Evolutionary conservation across 2,113 vertebrate species (phyloP), one percentile per base, ranked within the genome.

Genomic region (Craseonycteris thonglongyai): DNA sequence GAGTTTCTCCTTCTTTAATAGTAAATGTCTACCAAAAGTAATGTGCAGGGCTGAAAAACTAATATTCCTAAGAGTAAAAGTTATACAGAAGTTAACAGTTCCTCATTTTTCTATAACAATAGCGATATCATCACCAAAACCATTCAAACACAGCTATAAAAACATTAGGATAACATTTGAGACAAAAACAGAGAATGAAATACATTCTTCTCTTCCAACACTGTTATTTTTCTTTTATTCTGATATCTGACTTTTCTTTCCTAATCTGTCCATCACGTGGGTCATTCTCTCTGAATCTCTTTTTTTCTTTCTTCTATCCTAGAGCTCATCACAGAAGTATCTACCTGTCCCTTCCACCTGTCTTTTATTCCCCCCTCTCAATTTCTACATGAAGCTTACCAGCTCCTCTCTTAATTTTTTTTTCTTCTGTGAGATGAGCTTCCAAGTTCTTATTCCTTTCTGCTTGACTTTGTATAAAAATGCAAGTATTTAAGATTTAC

Each of bases 401-500:
- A 87, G 68, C 61, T 83, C 49, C 30, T 84, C 45, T 51, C 18
- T 89, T 78, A 61, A 35, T 38, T 58, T 59, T 78, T 59, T 78
- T 74, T 71, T 40, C 56, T 65, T 76, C 82, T 86, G 6, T 56
- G 47, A 92, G 42, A 75, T 88, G 59, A 90, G 28, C 28, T 61
- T 92, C 72, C 90, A 90, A 80, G 28, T 82, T 88, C 61, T 33
- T 82, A 22, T 9, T 65, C n/a, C 75, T 75, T 95, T 84, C 91
- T 90, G n/a, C 75, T 78, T 80, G 54, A 63, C 56, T 91, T 35
- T 72, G 47, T 87, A 56, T 47, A 30, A 91, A 96, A 82, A 93
- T 33, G 35, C 45, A 74, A 93, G 45, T 38, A 45, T 82, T 92
- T n/a, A 69, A 91, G 92, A 93, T 94, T 88, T 82, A 94, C 40